Base-by-base conservation (phyloP, 2,113 vertebrate genomes). In the Nothoprocta pentlandii region DNA sequence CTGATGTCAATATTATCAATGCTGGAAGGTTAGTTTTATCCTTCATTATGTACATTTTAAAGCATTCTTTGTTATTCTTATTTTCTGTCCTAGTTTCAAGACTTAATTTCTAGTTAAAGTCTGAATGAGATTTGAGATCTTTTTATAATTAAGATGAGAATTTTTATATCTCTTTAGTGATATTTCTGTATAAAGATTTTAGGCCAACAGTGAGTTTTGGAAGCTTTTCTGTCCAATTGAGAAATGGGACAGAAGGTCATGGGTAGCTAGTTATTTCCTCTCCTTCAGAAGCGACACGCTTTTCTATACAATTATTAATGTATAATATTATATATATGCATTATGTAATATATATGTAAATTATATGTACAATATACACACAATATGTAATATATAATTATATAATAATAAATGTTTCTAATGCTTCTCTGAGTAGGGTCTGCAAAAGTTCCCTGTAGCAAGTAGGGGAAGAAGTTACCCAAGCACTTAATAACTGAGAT, bases 1-100 rank as follows among this genome's bases (percentile, higher is more conserved):
- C 98, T 59, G 98, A 99, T 92, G 96, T 97, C 8, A 97, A 94
- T 68, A 96, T 99, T 93, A 99, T 99, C 97, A 99, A 98, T 78
- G 98, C 98, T 83, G 99, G 99, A 98, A 99, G 99, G 99, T 99
- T 96, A 95, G 98, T 94, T 85, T 61, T 92, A 1, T 77, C 58
- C 53, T 92, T 90, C n/a, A 25, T 23, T 80, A 10, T 87, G 41
- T 76, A 83, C 28, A 32, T 85, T 89, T 53, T 61, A 6, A 80
- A 80, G 21, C 54, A 58, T 53, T 86, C 2, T 5, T 44, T 79
- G 28, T 77, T n/a, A 13, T 34, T 34, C 34, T 12, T 83, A 64
- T 89, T 79, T 93, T 91, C 36, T 74, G 8, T 54, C 34, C 25
- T 13, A 63, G 5, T 69, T 80, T 73, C 26, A 20, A 59, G n/a